Percentiles rank a stretch among this genome's conserved stretches.
These are phyloP conservation scores for Tribolium madens DNA, from an alignment of 1,140 invertebrate genomes.

Conservation along the genomic window DNA sequence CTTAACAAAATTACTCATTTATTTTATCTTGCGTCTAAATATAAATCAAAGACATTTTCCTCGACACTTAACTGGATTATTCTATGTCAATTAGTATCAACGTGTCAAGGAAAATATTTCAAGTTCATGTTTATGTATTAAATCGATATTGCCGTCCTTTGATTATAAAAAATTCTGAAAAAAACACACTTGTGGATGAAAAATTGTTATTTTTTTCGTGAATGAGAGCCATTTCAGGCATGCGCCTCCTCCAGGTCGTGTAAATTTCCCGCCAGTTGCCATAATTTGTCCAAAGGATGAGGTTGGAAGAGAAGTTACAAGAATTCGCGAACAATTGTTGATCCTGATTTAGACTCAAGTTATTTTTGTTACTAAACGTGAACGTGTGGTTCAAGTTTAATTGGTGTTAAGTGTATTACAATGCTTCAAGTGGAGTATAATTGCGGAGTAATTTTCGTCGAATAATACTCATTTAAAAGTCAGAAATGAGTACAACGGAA, in stretches of 20 bases:
- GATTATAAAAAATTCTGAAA: not conserved
- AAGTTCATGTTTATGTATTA: not conserved
- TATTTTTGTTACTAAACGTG: not conserved
- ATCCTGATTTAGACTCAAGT: not conserved
- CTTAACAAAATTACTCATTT: not conserved
- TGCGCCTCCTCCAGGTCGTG: not conserved
- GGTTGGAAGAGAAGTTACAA: not conserved
- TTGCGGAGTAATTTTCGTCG: not conserved
- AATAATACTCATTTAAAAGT: not conserved
- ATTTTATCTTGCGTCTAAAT: not conserved
- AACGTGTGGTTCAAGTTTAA: not conserved
- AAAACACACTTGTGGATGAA: not conserved
- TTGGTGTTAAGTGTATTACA: conserved; percentile 1
- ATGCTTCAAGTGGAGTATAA: not conserved
- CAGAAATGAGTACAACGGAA: not conserved
- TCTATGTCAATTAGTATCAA: not conserved
- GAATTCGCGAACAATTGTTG: conserved; percentile 6
- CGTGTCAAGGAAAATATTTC: not conserved
- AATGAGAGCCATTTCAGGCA: not conserved
- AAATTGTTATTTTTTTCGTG: not conserved
- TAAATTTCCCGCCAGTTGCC: conserved; percentile 29
- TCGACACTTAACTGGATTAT: not conserved
- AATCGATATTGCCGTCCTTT: not conserved
- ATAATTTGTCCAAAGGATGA: conserved; percentile 13
- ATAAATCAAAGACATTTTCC: not conserved